A percentile compares a stretch with the other conserved stretches of the same genome.
phyloP scores from a whole-genome alignment of 2,113 vertebrate genomes.

The Platycercus adscitus region DNA sequence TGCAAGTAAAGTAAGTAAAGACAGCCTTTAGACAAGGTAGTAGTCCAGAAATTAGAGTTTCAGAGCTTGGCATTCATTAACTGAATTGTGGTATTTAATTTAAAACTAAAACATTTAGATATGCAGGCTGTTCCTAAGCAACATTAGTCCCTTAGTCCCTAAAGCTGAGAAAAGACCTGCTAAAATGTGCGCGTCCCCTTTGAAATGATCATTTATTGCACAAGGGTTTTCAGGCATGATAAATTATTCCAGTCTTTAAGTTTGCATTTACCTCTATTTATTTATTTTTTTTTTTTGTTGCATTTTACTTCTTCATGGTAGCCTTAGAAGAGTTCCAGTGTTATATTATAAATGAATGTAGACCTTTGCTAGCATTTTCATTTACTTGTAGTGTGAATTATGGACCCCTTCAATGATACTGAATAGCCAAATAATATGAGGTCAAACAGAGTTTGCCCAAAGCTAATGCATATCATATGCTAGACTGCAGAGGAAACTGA shows the following conservation, averaged over 20 bases:
- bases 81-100: background rate
- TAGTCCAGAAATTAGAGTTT: background rate
- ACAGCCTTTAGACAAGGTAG: background rate
- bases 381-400: background rate
- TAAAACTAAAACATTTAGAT: conserved; percentile 40
- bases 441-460: conserved; percentile 1
- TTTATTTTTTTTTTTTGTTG: background rate
- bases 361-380: background rate
- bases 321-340: background rate
- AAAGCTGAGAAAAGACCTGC: conserved; percentile 39
- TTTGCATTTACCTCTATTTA: background rate
- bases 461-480: background rate
- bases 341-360: background rate
- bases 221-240: conserved; percentile 23
- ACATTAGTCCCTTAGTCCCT: conserved; percentile 35
- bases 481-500: background rate
- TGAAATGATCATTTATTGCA: conserved; percentile 23
- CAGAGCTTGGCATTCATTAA: conserved; percentile 27
- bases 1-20: background rate
- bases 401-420: background rate
- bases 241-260: conserved; percentile 30
- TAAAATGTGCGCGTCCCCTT: background rate
- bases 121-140: conserved; percentile 65
- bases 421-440: background rate
- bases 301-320: conserved; percentile 1